phyloP scores from a whole-genome alignment of 1,140 invertebrate species.

The Drosophila biarmipes region DNA sequence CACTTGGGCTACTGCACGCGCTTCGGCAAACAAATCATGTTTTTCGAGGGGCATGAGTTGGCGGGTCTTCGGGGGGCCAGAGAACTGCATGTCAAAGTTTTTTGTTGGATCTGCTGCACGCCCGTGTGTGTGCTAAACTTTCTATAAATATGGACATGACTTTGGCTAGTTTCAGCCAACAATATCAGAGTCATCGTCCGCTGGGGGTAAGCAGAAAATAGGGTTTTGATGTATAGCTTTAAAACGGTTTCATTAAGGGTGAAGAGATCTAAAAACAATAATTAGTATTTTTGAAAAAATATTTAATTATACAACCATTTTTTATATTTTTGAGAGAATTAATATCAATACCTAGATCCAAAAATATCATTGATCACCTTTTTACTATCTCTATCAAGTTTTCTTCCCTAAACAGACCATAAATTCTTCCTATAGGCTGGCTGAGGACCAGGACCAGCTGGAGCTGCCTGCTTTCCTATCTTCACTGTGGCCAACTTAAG shows the following conservation, averaged over 20 bases:
- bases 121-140: conserved; percentile 55
- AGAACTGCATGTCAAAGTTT: conserved; percentile 56
- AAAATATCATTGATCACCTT: no score
- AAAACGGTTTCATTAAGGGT: not conserved
- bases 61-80: conserved; percentile 8
- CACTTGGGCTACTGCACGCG: conserved; percentile 78
- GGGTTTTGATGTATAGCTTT: not conserved
- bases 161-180: conserved; percentile 36
- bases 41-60: conserved; percentile 10
- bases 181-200: conserved; percentile 15
- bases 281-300: not conserved
- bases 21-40: conserved; percentile 77
- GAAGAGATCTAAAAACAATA: not conserved
- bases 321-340: not conserved
- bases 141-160: conserved; percentile 75
- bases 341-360: not conserved
- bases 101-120: conserved; percentile 42
- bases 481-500: not conserved
- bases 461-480: not conserved
- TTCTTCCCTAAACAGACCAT: not conserved
- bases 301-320: not conserved
- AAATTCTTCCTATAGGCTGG: not conserved
- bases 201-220: not conserved
- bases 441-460: not conserved
- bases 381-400: no score